Conservation (phyloP, 2,797 vertebrate species). For the Hydrolagus colliei region DNA sequence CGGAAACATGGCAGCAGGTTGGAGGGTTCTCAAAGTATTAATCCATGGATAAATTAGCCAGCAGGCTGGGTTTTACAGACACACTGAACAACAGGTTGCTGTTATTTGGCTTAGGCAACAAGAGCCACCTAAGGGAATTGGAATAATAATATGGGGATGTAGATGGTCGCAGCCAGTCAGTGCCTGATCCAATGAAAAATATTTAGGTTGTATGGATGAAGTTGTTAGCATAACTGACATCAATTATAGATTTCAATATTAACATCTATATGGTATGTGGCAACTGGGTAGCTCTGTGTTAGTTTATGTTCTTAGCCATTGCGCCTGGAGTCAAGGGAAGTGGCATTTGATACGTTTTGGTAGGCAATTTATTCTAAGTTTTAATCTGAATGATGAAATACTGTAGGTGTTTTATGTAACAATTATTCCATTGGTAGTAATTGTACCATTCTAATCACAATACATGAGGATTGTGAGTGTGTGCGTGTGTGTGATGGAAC, state of each 20-base stretch:
- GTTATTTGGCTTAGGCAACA: conserved; percentile 56
- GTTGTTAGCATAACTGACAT: not conserved
- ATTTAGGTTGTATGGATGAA: conserved; percentile 16
- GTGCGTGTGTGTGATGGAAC: too few species aligned
- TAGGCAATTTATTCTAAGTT: not conserved
- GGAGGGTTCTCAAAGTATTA: conserved; percentile 70
- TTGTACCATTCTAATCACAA: too few species aligned
- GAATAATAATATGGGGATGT: conserved; percentile 44
- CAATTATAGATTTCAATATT: not conserved
- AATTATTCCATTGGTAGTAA: not conserved
- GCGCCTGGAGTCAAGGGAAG: not conserved
- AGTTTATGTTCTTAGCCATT: not conserved
- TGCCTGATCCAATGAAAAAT: not conserved
- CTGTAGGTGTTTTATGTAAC: not conserved
- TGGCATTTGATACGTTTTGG: not conserved
- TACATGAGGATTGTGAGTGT: not conserved
- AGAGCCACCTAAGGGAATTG: conserved; percentile 58
- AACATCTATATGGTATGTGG: not conserved
- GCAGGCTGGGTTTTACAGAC: conserved; percentile 73
- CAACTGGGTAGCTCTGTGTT: not conserved
- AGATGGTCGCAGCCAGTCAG: not conserved
- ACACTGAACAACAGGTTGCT: conserved; percentile 61
- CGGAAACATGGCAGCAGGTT: conserved; percentile 65
- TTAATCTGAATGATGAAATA: not conserved
- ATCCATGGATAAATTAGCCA: conserved; percentile 77